A percentile compares a stretch with the other conserved stretches of the same genome.
Conservation (phyloP, 2,797 vertebrate species). For the Dipus sagitta region DNA sequence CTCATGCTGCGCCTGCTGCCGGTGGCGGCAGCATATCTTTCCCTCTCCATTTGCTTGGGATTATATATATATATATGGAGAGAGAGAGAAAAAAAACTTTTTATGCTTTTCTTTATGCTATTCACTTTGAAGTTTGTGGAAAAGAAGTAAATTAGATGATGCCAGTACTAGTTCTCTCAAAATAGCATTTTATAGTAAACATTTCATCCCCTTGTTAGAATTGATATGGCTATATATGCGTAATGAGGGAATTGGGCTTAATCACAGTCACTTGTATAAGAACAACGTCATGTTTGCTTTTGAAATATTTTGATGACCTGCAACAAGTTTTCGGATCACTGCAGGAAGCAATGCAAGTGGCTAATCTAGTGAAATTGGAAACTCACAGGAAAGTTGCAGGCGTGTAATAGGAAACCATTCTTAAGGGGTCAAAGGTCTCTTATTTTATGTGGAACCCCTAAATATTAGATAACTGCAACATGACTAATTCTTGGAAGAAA, state of each 20-base stretch:
- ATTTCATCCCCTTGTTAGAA: not conserved
- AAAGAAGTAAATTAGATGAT: not conserved
- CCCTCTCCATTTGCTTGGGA: constrained; percentile 64
- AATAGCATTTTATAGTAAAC: not conserved
- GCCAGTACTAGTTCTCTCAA: constrained; percentile 12
- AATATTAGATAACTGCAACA: not conserved
- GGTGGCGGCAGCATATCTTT: constrained; percentile 70
- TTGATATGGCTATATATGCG: not conserved
- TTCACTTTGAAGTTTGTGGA: not conserved
- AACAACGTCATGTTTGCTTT: not conserved
- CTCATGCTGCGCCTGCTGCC: constrained; percentile 72
- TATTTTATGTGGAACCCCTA: not conserved
- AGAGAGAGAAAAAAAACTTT: too few relatives aligned
- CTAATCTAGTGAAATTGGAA: not conserved
- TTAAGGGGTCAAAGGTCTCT: not conserved
- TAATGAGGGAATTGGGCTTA: not conserved
- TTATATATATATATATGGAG: not conserved
- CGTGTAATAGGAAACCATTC: not conserved
- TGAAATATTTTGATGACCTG: not conserved
- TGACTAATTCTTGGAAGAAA: not conserved
- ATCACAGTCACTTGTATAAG: not conserved
- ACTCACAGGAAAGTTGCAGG: not conserved
- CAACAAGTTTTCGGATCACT: constrained; percentile 3
- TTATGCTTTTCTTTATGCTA: too few relatives aligned
- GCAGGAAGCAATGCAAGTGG: not conserved